Evolutionary conservation across 1,140 invertebrate genomes (phyloP).

Genomic region (Contarinia nasturtii): DNA sequence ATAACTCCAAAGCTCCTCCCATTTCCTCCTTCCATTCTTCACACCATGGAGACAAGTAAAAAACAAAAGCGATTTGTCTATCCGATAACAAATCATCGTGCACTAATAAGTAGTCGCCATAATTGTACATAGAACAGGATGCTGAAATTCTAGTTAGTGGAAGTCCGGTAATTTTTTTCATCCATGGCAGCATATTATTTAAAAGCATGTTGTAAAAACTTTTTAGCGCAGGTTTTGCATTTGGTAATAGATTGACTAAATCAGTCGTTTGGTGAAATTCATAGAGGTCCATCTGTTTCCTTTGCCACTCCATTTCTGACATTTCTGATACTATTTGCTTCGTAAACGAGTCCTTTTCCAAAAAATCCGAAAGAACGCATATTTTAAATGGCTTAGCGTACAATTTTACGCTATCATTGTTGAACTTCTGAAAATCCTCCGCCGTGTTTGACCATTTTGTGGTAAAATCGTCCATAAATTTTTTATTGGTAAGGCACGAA

Average conservation of each 20-base stretch:
- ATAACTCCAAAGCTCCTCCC: slow-evolving; percentile 46
- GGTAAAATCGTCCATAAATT: no score
- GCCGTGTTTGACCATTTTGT: no score
- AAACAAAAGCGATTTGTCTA: slow-evolving; percentile 48
- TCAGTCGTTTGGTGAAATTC: slow-evolving; percentile 50
- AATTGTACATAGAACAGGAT: slow-evolving; percentile 46
- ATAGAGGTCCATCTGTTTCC: slow-evolving; percentile 46
- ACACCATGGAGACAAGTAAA: slow-evolving; percentile 38
- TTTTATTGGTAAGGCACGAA: no score
- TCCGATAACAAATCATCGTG: slow-evolving; percentile 54
- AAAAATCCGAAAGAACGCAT: slow-evolving; percentile 35
- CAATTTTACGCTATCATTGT: slow-evolving; percentile 17
- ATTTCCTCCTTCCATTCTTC: slow-evolving; percentile 35
- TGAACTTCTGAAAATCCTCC: no score
- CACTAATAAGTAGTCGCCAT: slow-evolving; percentile 49
- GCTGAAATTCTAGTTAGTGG: slow-evolving; percentile 41
- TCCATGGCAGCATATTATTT: slow-evolving; percentile 21
- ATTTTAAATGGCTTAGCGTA: slow-evolving; percentile 29
- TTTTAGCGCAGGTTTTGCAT: slow-evolving; percentile 5
- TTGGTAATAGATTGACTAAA: slow-evolving; percentile 24
- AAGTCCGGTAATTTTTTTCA: slow-evolving; percentile 35
- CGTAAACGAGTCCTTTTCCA: slow-evolving; percentile 29
- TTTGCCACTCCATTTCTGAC: slow-evolving; percentile 40
- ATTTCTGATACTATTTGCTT: slow-evolving; percentile 37
- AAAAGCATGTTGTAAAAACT: slow-evolving; percentile 18